Base-by-base conservation (phyloP, 2,797 vertebrate genomes). In the Molossus alvarezi region DNA sequence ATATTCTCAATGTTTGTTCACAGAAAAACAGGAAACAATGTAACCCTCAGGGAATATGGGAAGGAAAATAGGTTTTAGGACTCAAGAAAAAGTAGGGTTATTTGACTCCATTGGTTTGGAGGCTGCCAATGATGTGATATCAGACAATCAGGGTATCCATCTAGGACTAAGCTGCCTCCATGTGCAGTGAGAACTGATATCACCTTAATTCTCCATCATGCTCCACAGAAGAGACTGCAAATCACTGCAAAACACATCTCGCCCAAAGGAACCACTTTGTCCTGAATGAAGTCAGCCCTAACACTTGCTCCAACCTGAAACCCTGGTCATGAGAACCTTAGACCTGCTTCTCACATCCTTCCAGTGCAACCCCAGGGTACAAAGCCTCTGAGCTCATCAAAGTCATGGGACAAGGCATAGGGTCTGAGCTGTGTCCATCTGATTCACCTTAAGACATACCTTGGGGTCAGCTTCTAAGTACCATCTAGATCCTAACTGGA, bases 91-190 rank as follows among this genome's bases (percentile, higher is more conserved):
- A 72, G 5, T 3, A 33, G 73, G 21, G 45, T 1, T 45, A 53
- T 27, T 75, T 33, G 29, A 5, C 51, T 84, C 33, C 57, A 13
- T 33, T 65, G 7, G 3, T 20, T 1, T 37, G 11, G 37, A 55
- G 15, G 17, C 12, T 21, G 21, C 2, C n/a, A 20, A n/a, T 27
- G 33, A n/a, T 53, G 20, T n/a, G 20, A 69, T 23, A 4, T 3
- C 53, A 4, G 20, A 72, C 5, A 65, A 3, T 10, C 2, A 2
- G 5, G 1, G 23, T 53, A 53, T 29, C 60, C 15, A 3, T 10
- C n/a, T 72, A 64, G 25, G 10, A 77, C 13, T 65, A 5, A 37
- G 55, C 21, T 48, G 17, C 82, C 53, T 77, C 33, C 58, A 41
- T 5, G 4, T 18, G n/a, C 58, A 73, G 45, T 57, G 48, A 69